These are phyloP conservation scores for Merodon equestris DNA, from an alignment of 2,888 invertebrate genomes.

Conservation along the genomic window DNA sequence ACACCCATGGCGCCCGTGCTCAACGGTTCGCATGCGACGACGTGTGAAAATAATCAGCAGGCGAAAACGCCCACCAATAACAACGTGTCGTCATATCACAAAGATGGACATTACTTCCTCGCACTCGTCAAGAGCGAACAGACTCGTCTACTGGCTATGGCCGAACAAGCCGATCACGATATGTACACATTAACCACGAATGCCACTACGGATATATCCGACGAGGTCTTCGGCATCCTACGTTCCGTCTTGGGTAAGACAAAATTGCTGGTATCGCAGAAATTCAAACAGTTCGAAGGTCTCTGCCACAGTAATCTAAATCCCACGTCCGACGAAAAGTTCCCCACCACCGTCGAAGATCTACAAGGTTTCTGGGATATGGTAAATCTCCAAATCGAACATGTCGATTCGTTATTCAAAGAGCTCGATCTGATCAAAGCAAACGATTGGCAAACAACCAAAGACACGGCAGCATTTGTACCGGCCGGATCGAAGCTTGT, in stretches of 20 bases:
- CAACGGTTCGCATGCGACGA: too few relatives aligned
- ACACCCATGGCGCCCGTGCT: conserved; percentile 19
- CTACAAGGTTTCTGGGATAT: conserved; percentile 97
- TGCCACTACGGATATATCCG: conserved; percentile 80
- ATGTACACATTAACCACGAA: conserved; percentile 79
- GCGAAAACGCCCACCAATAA: conserved; percentile 13
- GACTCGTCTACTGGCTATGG: conserved; percentile 82
- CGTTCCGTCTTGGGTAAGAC: conserved; percentile 93
- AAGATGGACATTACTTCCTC: conserved; percentile 87
- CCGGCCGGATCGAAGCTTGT: conserved; percentile 49
- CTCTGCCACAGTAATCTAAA: conserved; percentile 82
- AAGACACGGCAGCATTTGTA: conserved; percentile 51
- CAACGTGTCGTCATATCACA: conserved; percentile 33
- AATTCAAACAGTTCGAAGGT: conserved; percentile 93
- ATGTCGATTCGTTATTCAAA: conserved; percentile 87
- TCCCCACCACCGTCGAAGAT: conserved; percentile 91
- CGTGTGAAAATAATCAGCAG: conserved; percentile 13
- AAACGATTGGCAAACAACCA: conserved; percentile 83
- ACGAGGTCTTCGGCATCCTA: conserved; percentile 89
- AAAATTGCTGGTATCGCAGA: conserved; percentile 89
- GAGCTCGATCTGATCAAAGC: conserved; percentile 82
- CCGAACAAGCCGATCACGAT: conserved; percentile 84
- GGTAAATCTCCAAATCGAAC: conserved; percentile 93
- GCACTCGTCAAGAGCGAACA: conserved; percentile 85
- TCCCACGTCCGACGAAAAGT: conserved; percentile 85